Base-by-base conservation (phyloP, 1,140 invertebrate species). In the Leptinotarsa lineolata region DNA sequence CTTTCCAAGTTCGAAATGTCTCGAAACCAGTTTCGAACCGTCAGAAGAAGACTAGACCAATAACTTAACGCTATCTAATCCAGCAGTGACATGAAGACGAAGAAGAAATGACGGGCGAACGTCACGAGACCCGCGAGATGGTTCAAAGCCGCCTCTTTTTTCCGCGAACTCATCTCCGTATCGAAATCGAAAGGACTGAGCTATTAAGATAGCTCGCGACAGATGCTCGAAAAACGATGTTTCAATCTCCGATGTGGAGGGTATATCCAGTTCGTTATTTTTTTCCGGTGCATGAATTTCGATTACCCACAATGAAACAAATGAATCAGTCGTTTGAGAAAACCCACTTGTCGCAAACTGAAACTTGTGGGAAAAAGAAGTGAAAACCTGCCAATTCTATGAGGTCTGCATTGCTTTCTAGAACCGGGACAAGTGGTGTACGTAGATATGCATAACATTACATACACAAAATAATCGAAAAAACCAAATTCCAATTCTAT, bases 31-130 rank as follows among this genome's bases (percentile, higher is more conserved):
- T 54, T 54, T 54, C 16, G 15, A 18, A 13, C 48, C 48, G n/a
- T 54, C 48, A 54, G 48, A 54, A 54, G 48, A 54, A 54, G 48
- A 54, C 48, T 54, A 54, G 48, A 54, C 48, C 48, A 54, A 54
- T 54, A 54, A 54, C 48, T 54, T 54, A 54, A 18, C 48, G 48
- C 48, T 54, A 54, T 54, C 48, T 54, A 54, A 54, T 54, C 48
- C 48, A 54, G 48, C 48, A 54, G 48, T 6, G 48, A 54, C n/a
- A 18, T 18, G 48, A 54, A 54, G 48, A 54, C 15, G 48, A 54
- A 15, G 48, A 54, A 54, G 30, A 39, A 39, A 39, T 39, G 30
- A 39, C 30, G 30, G 30, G 30, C 30, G 30, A 39, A 11, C 30
- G 30, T 39, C 30, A 39, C 30, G 30, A 39, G 30, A 39, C 30